A percentile compares a stretch with the other conserved stretches of the same genome.
Conservation (phyloP, 2,113 vertebrate genomes). For the Notechis scutatus region DNA sequence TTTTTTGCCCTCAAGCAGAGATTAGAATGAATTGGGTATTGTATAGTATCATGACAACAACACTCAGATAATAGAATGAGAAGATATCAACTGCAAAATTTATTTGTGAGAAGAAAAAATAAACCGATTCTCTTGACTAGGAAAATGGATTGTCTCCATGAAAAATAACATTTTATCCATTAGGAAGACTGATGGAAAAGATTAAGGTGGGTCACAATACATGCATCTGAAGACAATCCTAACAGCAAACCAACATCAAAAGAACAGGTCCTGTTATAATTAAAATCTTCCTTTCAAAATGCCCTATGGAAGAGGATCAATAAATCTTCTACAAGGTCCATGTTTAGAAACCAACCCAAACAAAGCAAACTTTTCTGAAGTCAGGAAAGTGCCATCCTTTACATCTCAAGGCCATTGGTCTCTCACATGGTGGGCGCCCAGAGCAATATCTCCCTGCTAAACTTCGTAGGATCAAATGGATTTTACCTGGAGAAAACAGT, state of each 20-base stretch:
- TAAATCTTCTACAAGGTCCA: too few relatives aligned
- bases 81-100: constrained; percentile 54
- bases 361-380: neutral
- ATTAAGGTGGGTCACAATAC: neutral
- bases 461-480: neutral
- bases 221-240: neutral
- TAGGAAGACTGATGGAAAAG: constrained; percentile 9
- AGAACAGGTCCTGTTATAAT: neutral
- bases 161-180: constrained; percentile 16
- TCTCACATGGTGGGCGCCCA: neutral
- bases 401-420: neutral
- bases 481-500: neutral
- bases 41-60: constrained; percentile 54
- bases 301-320: neutral
- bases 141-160: constrained; percentile 33
- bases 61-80: constrained; percentile 56
- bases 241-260: neutral
- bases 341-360: neutral
- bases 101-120: constrained; percentile 28
- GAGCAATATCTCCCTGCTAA: neutral
- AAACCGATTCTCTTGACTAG: constrained; percentile 29
- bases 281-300: neutral
- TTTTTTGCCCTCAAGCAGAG: constrained; percentile 69
- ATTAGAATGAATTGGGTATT: constrained; percentile 60
- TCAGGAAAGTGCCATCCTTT: neutral